These are phyloP conservation scores for Diploptera punctata DNA, from an alignment of 2,888 invertebrate species.

Conservation along the genomic window DNA sequence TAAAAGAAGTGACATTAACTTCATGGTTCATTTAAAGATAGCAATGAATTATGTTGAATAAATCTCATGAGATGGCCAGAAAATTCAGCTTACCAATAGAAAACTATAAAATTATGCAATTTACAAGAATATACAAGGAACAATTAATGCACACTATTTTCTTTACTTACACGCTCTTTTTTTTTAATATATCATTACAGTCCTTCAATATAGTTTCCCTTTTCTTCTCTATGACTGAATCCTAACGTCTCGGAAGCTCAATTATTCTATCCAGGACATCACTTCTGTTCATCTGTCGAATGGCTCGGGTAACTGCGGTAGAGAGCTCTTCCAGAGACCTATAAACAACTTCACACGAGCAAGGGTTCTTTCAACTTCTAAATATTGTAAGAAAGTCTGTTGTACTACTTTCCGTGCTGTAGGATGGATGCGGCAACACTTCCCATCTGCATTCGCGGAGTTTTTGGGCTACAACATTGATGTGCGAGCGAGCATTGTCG, in stretches of 20 bases:
- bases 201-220: neutral
- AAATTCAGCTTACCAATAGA: no score
- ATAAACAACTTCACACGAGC: neutral
- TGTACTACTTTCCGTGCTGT: neutral
- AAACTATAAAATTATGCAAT: no score
- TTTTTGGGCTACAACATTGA: neutral
- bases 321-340: slow-evolving; percentile 17
- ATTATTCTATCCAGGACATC: neutral
- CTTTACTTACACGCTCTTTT: no score
- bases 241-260: slow-evolving; percentile 2
- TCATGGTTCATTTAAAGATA: no score
- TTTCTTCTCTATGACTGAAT: slow-evolving; percentile 11
- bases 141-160: no score
- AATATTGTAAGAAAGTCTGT: neutral
- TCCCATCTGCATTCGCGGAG: neutral
- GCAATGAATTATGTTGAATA: no score
- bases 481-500: slow-evolving; percentile 12
- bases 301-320: slow-evolving; percentile 12
- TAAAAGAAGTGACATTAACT: no score
- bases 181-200: no score
- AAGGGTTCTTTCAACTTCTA: neutral
- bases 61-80: no score
- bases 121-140: no score
- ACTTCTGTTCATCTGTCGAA: neutral
- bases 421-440: neutral